phyloP scores from a whole-genome alignment of 1,140 invertebrate species.

The Rhopalosiphum maidis region DNA sequence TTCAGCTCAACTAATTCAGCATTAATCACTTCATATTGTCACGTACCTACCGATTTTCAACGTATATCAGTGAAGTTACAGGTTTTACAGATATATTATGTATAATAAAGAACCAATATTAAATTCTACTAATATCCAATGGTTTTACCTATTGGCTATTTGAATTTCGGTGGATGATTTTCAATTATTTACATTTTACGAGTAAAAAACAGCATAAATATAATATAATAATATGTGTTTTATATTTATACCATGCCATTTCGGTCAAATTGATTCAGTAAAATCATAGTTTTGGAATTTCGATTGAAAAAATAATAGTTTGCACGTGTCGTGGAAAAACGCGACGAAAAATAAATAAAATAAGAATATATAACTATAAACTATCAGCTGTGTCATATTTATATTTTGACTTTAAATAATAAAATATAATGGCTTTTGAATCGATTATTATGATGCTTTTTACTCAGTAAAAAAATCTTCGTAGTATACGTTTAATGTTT shows the following conservation, averaged over 20 bases:
- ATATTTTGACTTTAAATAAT: slow-evolving; percentile 19
- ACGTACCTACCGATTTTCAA: background rate
- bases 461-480: background rate
- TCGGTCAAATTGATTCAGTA: background rate
- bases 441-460: slow-evolving; percentile 20
- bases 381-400: background rate
- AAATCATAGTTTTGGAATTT: background rate
- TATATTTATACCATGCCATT: background rate
- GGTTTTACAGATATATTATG: background rate
- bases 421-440: slow-evolving; percentile 21
- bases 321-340: background rate
- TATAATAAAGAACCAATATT: background rate
- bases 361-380: slow-evolving; percentile 24
- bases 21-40: background rate
- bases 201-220: background rate
- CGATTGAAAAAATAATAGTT: background rate
- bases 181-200: background rate
- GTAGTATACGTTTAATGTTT: background rate
- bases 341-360: background rate
- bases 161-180: background rate
- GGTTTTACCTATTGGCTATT: background rate
- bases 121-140: background rate
- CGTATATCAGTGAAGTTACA: background rate
- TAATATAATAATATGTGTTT: background rate
- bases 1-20: background rate